A percentile compares a stretch with the other conserved stretches of the same genome.
Conservation (phyloP, 1,140 invertebrate species). For the Caenorhabditis brenneri region DNA sequence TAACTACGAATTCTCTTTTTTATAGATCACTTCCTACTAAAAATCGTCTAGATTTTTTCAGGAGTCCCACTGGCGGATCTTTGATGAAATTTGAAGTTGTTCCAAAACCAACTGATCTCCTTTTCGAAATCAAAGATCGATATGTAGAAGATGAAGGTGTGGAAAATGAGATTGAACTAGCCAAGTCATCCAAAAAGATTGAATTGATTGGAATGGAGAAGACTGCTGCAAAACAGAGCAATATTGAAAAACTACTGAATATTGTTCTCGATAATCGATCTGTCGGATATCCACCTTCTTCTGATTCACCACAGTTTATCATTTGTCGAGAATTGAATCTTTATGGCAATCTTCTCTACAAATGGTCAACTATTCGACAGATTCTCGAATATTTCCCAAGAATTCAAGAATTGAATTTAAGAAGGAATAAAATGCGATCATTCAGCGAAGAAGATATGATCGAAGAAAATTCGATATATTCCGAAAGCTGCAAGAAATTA, state of each 20-base stretch:
- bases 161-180: neutral
- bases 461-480: constrained; percentile 4
- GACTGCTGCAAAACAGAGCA: constrained; percentile 6
- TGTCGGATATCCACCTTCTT: constrained; percentile 29
- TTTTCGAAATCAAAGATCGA: constrained; percentile 39
- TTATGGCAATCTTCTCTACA: constrained; percentile 51
- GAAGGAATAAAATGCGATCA: constrained; percentile 48
- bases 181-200: constrained; percentile 34
- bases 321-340: constrained; percentile 54
- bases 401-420: constrained; percentile 39
- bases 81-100: constrained; percentile 18
- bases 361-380: constrained; percentile 44
- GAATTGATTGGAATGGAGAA: constrained; percentile 49
- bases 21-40: too few relatives aligned
- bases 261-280: constrained; percentile 51
- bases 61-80: constrained; percentile 51
- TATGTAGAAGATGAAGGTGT: constrained; percentile 17
- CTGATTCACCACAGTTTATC: constrained; percentile 17
- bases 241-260: constrained; percentile 34
- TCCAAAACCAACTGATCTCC: constrained; percentile 43
- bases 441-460: neutral
- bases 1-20: too few relatives aligned
- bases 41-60: too few relatives aligned
- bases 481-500: constrained; percentile 8
- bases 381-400: constrained; percentile 48